Evolutionary conservation across 2,113 vertebrate genomes (phyloP).

Genomic region (Crocuta crocuta): DNA sequence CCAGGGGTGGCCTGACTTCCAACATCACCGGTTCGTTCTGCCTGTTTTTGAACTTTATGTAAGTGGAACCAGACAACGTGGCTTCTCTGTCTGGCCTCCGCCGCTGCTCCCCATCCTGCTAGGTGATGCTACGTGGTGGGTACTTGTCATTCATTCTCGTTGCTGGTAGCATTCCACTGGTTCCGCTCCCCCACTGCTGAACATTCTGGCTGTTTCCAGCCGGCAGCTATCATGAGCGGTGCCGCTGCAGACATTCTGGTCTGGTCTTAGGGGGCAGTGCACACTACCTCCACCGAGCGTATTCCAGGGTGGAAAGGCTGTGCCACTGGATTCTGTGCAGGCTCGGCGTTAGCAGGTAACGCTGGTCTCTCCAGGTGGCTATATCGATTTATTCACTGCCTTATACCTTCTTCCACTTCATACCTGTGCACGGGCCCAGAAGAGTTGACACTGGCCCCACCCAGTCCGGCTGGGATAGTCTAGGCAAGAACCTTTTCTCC

Average conservation of each 20-base stretch:
- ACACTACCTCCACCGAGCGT: background rate
- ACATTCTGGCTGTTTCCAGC: background rate
- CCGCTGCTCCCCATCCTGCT: rapidly evolving
- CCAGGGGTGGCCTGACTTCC: background rate
- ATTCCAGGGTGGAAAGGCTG: background rate
- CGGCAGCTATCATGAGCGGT: rapidly evolving
- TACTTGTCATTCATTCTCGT: rapidly evolving
- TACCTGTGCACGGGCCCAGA: rapidly evolving
- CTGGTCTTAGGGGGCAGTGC: background rate
- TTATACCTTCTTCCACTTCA: background rate
- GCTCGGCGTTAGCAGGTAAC: background rate
- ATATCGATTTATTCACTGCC: background rate
- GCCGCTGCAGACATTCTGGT: background rate
- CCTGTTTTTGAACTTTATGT: background rate
- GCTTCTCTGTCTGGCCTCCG: background rate
- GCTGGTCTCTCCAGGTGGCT: background rate
- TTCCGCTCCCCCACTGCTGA: background rate
- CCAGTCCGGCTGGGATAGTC: background rate
- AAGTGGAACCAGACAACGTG: rapidly evolving
- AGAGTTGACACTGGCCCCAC: background rate
- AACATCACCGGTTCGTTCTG: background rate
- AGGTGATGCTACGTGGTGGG: background rate
- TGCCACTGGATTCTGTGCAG: background rate
- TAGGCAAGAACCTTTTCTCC: background rate
- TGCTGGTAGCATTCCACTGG: rapidly evolving